Evolutionary conservation across 2,797 vertebrate genomes (phyloP).

Genomic region (Pempheris klunzingeri): DNA sequence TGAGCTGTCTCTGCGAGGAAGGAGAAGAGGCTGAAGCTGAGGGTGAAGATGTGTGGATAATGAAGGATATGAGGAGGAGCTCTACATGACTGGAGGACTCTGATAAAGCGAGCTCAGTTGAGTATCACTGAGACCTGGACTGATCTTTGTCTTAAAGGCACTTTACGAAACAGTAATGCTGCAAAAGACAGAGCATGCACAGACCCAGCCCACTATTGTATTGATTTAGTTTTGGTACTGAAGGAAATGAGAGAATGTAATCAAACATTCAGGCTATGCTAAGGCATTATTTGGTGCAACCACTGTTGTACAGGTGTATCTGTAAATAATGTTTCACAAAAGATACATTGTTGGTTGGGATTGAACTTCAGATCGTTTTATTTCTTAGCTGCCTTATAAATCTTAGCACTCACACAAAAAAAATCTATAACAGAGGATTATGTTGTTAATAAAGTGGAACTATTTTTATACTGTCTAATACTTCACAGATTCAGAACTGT

Average conservation of each 20-base stretch:
- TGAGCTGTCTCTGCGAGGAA: slow-evolving; percentile 48
- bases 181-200: slow-evolving; percentile 63
- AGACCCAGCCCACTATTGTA: slow-evolving; percentile 47
- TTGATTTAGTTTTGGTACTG: slow-evolving; percentile 54
- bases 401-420: slow-evolving; percentile 23
- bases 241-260: slow-evolving; percentile 59
- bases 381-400: slow-evolving; percentile 14
- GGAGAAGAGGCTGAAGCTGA: slow-evolving; percentile 54
- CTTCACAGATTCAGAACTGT: slow-evolving; percentile 39
- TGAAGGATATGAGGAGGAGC: slow-evolving; percentile 47
- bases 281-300: slow-evolving; percentile 49
- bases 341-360: slow-evolving; percentile 38
- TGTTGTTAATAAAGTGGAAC: slow-evolving; percentile 47
- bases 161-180: slow-evolving; percentile 62
- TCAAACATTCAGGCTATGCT: slow-evolving; percentile 41
- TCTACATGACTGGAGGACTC: slow-evolving; percentile 53
- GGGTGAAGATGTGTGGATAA: slow-evolving; percentile 42
- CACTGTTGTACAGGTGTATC: slow-evolving; percentile 72
- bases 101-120: slow-evolving; percentile 46
- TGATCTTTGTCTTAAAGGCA: slow-evolving; percentile 69
- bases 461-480: slow-evolving; percentile 59
- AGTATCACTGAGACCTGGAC: slow-evolving; percentile 53
- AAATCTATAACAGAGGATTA: slow-evolving; percentile 35
- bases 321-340: slow-evolving; percentile 78
- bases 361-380: slow-evolving; percentile 39